Percentiles rank a stretch among this genome's conserved stretches.
phyloP scores from a whole-genome alignment of 2,797 vertebrate genomes.

The Falco cherrug region DNA sequence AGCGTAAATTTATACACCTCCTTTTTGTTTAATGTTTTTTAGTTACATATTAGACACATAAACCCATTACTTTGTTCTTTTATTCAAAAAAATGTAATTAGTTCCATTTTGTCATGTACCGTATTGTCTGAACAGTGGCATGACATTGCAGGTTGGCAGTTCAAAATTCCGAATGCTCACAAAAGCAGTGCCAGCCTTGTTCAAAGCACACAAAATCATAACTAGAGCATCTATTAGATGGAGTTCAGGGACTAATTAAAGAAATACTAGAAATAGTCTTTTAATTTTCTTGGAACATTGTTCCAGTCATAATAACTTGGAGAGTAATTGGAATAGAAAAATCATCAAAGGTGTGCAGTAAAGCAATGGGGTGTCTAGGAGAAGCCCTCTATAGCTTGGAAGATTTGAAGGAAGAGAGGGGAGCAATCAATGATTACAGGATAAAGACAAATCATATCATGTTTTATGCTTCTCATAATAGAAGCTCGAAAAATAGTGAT shows the following conservation, averaged over 20 bases:
- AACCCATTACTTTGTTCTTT: constrained; percentile 72
- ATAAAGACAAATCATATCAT: fast-evolving
- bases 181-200: background rate
- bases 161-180: background rate
- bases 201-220: background rate
- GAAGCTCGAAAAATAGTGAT: background rate
- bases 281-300: background rate
- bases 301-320: background rate
- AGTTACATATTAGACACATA: background rate
- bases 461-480: background rate
- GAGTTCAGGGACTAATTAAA: background rate
- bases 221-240: background rate
- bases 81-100: constrained; percentile 75
- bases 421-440: background rate
- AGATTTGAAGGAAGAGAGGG: background rate
- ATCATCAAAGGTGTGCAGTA: background rate
- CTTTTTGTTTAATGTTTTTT: constrained; percentile 12
- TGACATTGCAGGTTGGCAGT: background rate
- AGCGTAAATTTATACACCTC: constrained; percentile 42
- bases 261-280: background rate
- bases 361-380: background rate
- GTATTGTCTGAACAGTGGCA: constrained; percentile 63
- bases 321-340: background rate
- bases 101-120: constrained; percentile 73
- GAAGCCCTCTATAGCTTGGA: background rate